Conservation (phyloP, 2,888 invertebrate genomes). For the Anagyrus pseudococci region DNA sequence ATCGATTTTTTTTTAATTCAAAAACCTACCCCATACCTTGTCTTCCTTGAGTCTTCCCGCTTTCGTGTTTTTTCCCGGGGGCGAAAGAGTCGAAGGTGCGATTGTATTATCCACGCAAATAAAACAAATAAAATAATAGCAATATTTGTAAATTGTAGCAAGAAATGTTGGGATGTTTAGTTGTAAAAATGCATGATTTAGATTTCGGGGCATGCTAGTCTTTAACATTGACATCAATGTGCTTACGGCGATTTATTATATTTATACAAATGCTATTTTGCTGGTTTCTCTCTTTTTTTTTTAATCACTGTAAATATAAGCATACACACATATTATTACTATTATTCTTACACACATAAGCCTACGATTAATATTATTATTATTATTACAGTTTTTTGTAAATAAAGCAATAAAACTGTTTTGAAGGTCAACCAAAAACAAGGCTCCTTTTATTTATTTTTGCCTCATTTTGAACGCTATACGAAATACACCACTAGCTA, state of each 20-base stretch:
- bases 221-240: slow-evolving; percentile 31
- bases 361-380: slow-evolving; percentile 5
- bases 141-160: slow-evolving; percentile 8
- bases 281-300: slow-evolving; percentile 12
- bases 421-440: slow-evolving; percentile 24
- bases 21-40: no score
- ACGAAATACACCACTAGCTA: slow-evolving; percentile 1
- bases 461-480: slow-evolving; percentile 21
- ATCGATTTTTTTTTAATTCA: no score
- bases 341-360: slow-evolving; percentile 1
- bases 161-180: slow-evolving; percentile 18
- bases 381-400: slow-evolving; percentile 34
- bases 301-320: slow-evolving; percentile 33
- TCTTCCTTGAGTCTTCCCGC: no score
- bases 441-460: slow-evolving; percentile 32
- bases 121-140: slow-evolving; percentile 10
- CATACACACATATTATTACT: slow-evolving; percentile 11
- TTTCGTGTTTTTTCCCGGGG: no score
- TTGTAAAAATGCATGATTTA: slow-evolving; percentile 37
- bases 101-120: no score
- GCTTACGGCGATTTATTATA: slow-evolving; percentile 32
- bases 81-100: not conserved
- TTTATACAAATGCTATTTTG: slow-evolving; percentile 1
- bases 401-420: slow-evolving; percentile 36
- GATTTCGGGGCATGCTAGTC: slow-evolving; percentile 35